phyloP scores from a whole-genome alignment of 2,797 vertebrate genomes.

The Sebastes steindachneri region DNA sequence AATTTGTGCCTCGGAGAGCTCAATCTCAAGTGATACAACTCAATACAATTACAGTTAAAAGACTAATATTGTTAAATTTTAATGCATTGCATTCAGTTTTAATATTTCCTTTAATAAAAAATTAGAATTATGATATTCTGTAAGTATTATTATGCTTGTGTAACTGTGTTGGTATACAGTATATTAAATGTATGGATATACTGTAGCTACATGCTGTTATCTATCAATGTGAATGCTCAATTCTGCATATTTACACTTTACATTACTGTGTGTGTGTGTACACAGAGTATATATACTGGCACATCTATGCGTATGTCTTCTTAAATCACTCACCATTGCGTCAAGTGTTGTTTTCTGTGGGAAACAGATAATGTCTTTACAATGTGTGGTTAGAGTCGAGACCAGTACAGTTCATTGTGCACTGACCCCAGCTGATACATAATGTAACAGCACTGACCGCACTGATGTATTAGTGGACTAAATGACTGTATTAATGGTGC shows the following conservation, averaged over 20 bases:
- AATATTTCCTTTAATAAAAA: neutral
- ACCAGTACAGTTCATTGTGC: constrained; percentile 72
- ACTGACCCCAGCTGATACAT: constrained; percentile 77
- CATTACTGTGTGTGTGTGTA: neutral
- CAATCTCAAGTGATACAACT: neutral
- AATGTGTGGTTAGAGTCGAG: constrained; percentile 75
- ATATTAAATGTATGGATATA: neutral
- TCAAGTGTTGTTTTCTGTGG: constrained; percentile 62
- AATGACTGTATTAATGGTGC: constrained; percentile 73
- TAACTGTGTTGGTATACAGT: neutral
- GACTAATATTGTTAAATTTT: neutral
- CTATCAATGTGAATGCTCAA: neutral
- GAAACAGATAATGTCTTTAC: constrained; percentile 73
- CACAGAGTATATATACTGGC: neutral
- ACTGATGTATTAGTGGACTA: constrained; percentile 69
- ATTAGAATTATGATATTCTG: neutral
- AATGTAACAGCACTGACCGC: constrained; percentile 80
- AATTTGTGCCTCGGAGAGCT: neutral
- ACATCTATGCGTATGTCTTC: constrained; percentile 1
- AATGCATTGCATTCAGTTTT: neutral
- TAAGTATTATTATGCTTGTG: neutral
- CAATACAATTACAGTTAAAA: neutral
- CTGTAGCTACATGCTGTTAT: neutral
- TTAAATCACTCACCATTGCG: constrained; percentile 44
- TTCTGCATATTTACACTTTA: neutral